Percentiles rank a stretch among this genome's conserved stretches.
Conservation (phyloP, 2,113 vertebrate species). For the Prietella phreatophila region DNA sequence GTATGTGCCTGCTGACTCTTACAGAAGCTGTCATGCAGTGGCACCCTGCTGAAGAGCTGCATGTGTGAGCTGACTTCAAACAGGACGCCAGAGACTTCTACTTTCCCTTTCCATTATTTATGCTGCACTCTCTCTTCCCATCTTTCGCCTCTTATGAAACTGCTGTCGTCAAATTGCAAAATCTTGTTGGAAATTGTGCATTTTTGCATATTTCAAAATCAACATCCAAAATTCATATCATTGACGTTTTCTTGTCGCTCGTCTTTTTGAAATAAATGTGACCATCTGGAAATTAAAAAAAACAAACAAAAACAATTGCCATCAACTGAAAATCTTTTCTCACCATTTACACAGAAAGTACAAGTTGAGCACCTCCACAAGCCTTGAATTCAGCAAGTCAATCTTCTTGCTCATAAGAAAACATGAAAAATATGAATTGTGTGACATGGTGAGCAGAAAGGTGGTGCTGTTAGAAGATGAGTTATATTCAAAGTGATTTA, state of each 20-base stretch:
- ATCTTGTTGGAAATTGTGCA: constrained; percentile 8
- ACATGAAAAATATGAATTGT: constrained; percentile 55
- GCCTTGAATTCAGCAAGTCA: neutral
- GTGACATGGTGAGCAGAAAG: constrained; percentile 67
- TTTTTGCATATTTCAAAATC: constrained; percentile 3
- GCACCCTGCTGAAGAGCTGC: constrained; percentile 33
- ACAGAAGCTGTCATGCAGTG: constrained; percentile 28
- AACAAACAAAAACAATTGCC: neutral
- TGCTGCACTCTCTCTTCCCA: constrained; percentile 54
- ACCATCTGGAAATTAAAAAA: neutral
- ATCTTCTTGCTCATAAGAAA: constrained; percentile 7
- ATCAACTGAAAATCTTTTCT: constrained; percentile 3
- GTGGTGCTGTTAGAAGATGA: constrained; percentile 33
- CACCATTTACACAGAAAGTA: neutral
- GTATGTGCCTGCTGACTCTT: constrained; percentile 25
- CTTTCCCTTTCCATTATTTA: constrained; percentile 70
- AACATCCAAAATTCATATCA: constrained; percentile 15
- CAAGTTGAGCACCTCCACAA: neutral
- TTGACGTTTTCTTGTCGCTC: neutral
- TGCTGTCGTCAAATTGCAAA: constrained; percentile 27
- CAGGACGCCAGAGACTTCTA: constrained; percentile 63
- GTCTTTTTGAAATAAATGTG: neutral
- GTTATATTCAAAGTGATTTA: constrained; percentile 61
- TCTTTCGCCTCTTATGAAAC: constrained; percentile 64
- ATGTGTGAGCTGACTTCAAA: constrained; percentile 62